phyloP scores from a whole-genome alignment of 2,888 invertebrate genomes.

The Pyrrhia umbra region DNA sequence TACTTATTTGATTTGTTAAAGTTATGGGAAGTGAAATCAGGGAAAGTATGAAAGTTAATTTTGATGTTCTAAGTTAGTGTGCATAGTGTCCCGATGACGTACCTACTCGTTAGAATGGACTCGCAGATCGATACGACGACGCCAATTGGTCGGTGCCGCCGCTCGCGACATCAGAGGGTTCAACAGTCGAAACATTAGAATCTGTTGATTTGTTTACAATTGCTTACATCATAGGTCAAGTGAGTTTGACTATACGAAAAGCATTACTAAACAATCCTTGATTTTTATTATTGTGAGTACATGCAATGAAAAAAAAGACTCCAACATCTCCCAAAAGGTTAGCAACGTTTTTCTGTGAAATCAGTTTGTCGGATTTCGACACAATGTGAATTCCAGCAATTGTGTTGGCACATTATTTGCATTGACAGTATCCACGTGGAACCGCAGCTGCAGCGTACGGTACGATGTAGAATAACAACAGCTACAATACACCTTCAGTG shows the following conservation, averaged over 20 bases:
- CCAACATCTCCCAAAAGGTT: constrained; percentile 44
- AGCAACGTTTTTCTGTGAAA: constrained; percentile 63
- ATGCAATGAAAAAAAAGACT: constrained; percentile 31
- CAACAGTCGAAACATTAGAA: constrained; percentile 69
- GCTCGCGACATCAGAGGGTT: constrained; percentile 72
- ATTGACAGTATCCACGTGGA: constrained; percentile 67
- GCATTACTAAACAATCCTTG: constrained; percentile 19
- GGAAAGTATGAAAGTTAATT: constrained; percentile 32
- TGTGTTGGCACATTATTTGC: constrained; percentile 66
- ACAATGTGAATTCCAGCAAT: constrained; percentile 70
- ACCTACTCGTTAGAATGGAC: constrained; percentile 68
- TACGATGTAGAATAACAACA: constrained; percentile 57
- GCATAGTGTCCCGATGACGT: constrained; percentile 72
- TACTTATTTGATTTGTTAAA: not conserved
- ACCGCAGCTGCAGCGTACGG: constrained; percentile 77
- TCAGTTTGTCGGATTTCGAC: constrained; percentile 67
- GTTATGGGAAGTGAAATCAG: constrained; percentile 18
- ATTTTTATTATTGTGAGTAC: constrained; percentile 28
- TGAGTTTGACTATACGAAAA: constrained; percentile 25
- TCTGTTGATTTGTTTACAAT: constrained; percentile 72
- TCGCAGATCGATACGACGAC: constrained; percentile 84
- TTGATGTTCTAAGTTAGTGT: constrained; percentile 68
- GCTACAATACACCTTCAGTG: constrained; percentile 54
- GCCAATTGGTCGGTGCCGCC: constrained; percentile 79
- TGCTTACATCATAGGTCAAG: constrained; percentile 30